A percentile compares a stretch with the other conserved stretches of the same genome.
phyloP scores from a whole-genome alignment of 2,113 vertebrate genomes.

The Bothrops jararaca region DNA sequence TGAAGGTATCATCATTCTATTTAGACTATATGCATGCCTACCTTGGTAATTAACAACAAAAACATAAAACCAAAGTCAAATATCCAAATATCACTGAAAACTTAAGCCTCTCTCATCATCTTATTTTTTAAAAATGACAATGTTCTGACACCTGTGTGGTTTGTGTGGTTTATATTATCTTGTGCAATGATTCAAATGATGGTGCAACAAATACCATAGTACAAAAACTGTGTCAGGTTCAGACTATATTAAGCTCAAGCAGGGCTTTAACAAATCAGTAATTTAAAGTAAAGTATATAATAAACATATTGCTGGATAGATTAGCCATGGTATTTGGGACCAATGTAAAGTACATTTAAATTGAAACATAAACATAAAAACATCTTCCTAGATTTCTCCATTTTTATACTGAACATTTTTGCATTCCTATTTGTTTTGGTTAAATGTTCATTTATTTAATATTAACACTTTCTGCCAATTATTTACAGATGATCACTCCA shows the following conservation, averaged over 20 bases:
- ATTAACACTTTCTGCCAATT: conserved; percentile 39
- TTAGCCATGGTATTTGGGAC: background rate
- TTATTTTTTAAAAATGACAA: background rate
- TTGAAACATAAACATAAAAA: background rate
- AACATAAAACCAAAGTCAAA: background rate
- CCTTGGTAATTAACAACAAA: background rate
- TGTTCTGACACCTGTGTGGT: background rate
- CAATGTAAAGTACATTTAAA: background rate
- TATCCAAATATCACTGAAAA: background rate
- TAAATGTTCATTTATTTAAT: background rate
- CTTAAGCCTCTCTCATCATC: background rate
- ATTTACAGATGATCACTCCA: conserved; percentile 90
- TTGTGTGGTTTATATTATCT: background rate
- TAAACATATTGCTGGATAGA: background rate
- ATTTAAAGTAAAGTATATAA: background rate
- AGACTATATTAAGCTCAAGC: background rate
- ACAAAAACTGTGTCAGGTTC: rapidly evolving
- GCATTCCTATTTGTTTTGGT: background rate
- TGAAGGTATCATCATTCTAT: background rate
- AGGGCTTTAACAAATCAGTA: background rate
- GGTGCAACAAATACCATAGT: background rate
- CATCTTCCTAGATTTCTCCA: background rate
- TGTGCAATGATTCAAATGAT: background rate
- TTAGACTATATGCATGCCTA: background rate
- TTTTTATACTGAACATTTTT: background rate